Evolutionary conservation across 1,140 invertebrate species (phyloP).

Genomic region (Rhopalosiphum maidis): DNA sequence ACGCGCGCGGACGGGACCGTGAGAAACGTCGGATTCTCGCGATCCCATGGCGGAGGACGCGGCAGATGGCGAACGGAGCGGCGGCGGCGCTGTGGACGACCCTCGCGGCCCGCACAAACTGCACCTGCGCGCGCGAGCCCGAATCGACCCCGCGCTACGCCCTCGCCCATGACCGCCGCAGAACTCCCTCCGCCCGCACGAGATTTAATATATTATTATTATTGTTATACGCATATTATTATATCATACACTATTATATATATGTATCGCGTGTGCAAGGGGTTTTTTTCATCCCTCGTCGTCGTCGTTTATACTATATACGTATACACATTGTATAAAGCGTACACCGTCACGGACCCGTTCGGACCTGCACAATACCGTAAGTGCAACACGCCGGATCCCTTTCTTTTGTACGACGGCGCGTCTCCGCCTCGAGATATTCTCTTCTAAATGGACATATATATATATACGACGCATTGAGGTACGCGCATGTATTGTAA

Average conservation of each 20-base stretch:
- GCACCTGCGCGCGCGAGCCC: conserved; percentile 38
- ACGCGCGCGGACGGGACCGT: conserved; percentile 48
- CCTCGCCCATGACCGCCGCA: conserved; percentile 53
- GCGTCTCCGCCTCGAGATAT: background rate
- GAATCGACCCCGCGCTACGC: conserved; percentile 53
- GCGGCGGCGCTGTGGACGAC: conserved; percentile 43
- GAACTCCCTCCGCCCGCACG: background rate
- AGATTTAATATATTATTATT: conserved; percentile 22
- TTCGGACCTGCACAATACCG: conserved; percentile 56
- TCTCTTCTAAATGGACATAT: too few relatives aligned
- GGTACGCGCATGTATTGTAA: too few relatives aligned
- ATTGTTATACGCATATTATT: background rate
- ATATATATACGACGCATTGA: too few relatives aligned
- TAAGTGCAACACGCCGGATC: conserved; percentile 24
- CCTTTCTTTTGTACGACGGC: background rate
- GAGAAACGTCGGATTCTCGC: conserved; percentile 56
- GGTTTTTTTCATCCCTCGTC: conserved; percentile 26
- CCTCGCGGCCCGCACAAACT: conserved; percentile 46
- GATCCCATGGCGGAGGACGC: conserved; percentile 54
- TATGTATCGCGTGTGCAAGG: background rate
- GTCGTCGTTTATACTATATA: background rate
- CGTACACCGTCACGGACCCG: conserved; percentile 17
- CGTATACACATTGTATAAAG: background rate
- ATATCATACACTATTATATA: background rate
- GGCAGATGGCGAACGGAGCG: conserved; percentile 47